phyloP scores from a whole-genome alignment of 2,113 vertebrate species.

The Ctenomys sociabilis region DNA sequence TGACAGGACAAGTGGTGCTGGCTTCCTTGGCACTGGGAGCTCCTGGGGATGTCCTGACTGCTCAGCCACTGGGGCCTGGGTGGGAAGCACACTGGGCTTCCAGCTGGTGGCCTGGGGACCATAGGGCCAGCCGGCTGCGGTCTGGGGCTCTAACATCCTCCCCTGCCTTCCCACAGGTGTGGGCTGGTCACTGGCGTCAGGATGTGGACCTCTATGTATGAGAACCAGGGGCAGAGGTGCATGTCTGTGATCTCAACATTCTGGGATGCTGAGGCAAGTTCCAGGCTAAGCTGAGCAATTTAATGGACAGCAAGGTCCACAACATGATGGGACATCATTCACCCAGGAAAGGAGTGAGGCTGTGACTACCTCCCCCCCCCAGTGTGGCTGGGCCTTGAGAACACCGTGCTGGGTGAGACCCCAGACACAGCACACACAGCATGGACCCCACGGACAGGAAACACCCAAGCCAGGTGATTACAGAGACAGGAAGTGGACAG shows the following conservation, averaged over 20 bases:
- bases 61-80: background rate
- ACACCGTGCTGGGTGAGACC: fast-evolving
- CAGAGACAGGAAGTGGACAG: background rate
- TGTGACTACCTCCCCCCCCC: background rate
- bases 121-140: too few species aligned
- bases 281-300: background rate
- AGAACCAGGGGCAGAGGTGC: background rate
- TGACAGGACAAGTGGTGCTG: background rate
- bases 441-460: background rate
- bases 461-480: fast-evolving
- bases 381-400: fast-evolving
- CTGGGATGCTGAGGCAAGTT: background rate
- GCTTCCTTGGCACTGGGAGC: background rate
- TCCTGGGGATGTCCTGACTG: background rate
- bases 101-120: background rate
- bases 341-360: background rate
- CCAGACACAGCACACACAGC: background rate
- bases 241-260: background rate
- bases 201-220: background rate
- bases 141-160: background rate
- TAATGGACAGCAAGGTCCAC: background rate
- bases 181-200: background rate
- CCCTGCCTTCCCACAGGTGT: background rate
- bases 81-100: background rate
- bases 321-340: background rate